These are phyloP conservation scores for Austrolebias charrua DNA, from an alignment of 2,797 vertebrate genomes.

Conservation along the genomic window DNA sequence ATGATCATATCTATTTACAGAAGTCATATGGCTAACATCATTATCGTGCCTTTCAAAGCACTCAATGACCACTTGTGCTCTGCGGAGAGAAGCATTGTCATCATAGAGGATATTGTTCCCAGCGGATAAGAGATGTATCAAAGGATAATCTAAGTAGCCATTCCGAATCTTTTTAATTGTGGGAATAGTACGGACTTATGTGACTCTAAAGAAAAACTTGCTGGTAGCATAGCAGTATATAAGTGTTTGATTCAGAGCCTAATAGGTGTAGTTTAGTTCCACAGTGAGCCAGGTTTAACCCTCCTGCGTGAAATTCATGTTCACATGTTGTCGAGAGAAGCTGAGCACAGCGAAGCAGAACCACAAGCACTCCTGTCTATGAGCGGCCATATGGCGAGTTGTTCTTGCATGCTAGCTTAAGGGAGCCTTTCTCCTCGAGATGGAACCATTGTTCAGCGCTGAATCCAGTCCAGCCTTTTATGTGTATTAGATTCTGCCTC, in stretches of 20 bases:
- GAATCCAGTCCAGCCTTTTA: constrained; percentile 39
- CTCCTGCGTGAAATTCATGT: constrained; percentile 61
- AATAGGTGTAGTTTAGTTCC: constrained; percentile 17
- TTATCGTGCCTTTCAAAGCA: constrained; percentile 73
- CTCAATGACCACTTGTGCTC: constrained; percentile 73
- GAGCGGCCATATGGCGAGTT: constrained; percentile 76
- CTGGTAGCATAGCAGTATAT: constrained; percentile 5
- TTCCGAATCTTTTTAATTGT: constrained; percentile 55
- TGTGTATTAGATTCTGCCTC: constrained; percentile 55
- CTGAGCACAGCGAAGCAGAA: constrained; percentile 66
- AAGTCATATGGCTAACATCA: constrained; percentile 69
- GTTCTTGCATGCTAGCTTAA: constrained; percentile 75
- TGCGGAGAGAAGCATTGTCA: constrained; percentile 68
- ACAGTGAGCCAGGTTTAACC: constrained; percentile 31
- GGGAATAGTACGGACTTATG: constrained; percentile 27
- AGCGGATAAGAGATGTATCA: constrained; percentile 63
- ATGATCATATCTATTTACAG: constrained; percentile 68
- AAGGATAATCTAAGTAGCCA: constrained; percentile 63
- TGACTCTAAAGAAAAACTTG: constrained; percentile 35
- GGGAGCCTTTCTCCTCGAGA: constrained; percentile 71
- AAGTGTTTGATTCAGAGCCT: not conserved
- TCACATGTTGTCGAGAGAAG: constrained; percentile 60
- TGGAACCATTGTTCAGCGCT: constrained; percentile 61
- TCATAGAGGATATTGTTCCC: constrained; percentile 66
- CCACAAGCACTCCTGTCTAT: constrained; percentile 64